Evolutionary conservation across 2,888 invertebrate species (phyloP).

Genomic region (Orthonevra nobilis): DNA sequence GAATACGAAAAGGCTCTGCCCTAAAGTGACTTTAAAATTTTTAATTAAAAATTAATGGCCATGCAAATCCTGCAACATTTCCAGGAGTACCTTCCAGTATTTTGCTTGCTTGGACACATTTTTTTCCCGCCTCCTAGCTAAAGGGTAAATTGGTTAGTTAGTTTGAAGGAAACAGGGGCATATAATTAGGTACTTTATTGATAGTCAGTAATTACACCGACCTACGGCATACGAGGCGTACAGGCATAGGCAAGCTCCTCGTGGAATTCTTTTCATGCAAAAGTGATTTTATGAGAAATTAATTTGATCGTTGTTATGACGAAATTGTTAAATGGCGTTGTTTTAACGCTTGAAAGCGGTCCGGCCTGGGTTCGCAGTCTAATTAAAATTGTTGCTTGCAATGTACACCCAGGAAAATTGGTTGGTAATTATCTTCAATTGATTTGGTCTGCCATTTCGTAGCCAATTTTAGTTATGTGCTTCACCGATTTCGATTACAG

Average conservation of each 20-base stretch:
- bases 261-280: constrained; percentile 54
- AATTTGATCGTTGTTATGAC: constrained; percentile 56
- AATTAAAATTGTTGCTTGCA: constrained; percentile 10
- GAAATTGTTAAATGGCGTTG: constrained; percentile 57
- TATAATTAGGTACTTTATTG: constrained; percentile 64
- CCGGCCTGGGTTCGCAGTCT: constrained; percentile 10
- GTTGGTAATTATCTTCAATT: not conserved
- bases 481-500: too few relatives aligned
- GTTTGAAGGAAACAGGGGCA: constrained; percentile 51
- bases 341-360: constrained; percentile 32
- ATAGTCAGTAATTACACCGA: constrained; percentile 61
- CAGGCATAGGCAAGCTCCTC: constrained; percentile 9
- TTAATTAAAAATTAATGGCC: constrained; percentile 69
- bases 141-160: constrained; percentile 26
- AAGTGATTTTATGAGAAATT: constrained; percentile 61
- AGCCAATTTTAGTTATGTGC: too few relatives aligned
- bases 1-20: constrained; percentile 16
- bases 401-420: not conserved
- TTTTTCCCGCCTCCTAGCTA: constrained; percentile 1
- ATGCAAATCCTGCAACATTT: constrained; percentile 57
- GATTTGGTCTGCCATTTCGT: constrained; percentile 12
- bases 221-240: constrained; percentile 4
- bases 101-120: constrained; percentile 42
- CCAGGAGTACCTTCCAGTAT: constrained; percentile 34
- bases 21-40: constrained; percentile 60